Percentiles rank a stretch among this genome's conserved stretches.
Conservation (phyloP, 2,888 invertebrate genomes). For the Eupithecia subumbrata region DNA sequence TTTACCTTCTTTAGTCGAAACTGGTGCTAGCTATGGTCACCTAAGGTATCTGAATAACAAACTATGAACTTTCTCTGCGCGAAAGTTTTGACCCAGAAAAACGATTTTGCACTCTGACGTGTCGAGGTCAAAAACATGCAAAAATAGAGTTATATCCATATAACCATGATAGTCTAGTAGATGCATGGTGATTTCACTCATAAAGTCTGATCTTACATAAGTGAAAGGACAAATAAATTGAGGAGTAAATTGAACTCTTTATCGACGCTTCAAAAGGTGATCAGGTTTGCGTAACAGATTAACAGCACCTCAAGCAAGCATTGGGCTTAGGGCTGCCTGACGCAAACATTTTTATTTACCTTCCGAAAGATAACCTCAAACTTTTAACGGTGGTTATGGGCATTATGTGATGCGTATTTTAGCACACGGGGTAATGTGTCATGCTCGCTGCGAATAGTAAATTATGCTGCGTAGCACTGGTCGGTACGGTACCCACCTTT, state of each 20-base stretch:
- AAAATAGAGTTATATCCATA: neutral
- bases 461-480: no score
- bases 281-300: slow-evolving; percentile 49
- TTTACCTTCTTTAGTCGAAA: neutral
- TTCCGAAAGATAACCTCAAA: no score
- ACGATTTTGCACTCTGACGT: neutral
- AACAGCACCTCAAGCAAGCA: slow-evolving; percentile 15
- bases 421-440: no score
- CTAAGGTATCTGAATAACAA: neutral
- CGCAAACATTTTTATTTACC: neutral
- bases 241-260: slow-evolving; percentile 42
- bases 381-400: no score
- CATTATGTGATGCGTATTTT: no score
- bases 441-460: no score
- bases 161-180: neutral
- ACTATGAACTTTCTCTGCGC: neutral
- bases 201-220: slow-evolving; percentile 28
- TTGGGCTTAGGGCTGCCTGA: slow-evolving; percentile 38
- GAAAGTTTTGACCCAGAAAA: neutral
- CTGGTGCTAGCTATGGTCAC: neutral
- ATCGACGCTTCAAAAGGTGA: slow-evolving; percentile 46
- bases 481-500: no score
- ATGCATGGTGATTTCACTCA: neutral
- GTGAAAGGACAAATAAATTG: slow-evolving; percentile 49
- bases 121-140: slow-evolving; percentile 5